Base-by-base conservation (phyloP, 1,140 invertebrate genomes). In the Drosophila obscura region DNA sequence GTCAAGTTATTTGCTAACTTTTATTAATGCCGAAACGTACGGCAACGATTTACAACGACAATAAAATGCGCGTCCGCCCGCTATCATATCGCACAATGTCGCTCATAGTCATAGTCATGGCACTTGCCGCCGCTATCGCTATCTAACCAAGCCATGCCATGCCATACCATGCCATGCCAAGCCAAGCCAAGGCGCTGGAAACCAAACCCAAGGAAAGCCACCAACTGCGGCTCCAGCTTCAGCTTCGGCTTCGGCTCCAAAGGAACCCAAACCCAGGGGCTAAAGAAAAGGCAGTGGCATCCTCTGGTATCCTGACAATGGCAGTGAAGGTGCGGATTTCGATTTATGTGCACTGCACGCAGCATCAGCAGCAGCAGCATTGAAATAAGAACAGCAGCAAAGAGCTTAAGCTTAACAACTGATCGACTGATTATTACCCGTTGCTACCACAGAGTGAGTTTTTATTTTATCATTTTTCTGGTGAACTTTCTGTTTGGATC, bases 1-100 rank as follows among this genome's bases (percentile, higher is more conserved):
- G 81, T 87, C 80, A 67, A 88, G 83, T 88, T 88, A 88, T 88
- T 88, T 88, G 83, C 83, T 88, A 88, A 88, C 83, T 88, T 88
- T 88, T 88, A 88, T 88, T 88, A 88, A 88, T 88, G 83, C 87
- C 79, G 83, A 88, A 88, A 88, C 83, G 83, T 88, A 88, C 79
- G 79, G 84, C 84, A 89, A 88, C 83, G 83, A 88, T 88, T 88
- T 88, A 88, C 83, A 88, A 88, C 83, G 84, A 88, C 83, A 88
- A 88, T 88, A 88, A 88, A 88, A 81, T 69, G 79, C 83, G 76
- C 75, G 64, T 74, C 82, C 82, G 75, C 64, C 50, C 45, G 82
- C 82, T 85, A 87, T 85, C 82, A 85, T 82, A 85, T 87, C 82
- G 82, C 82, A 82, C 74, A 87, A 78, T 87, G 82, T 85, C 82